phyloP scores from a whole-genome alignment of 2,113 vertebrate genomes.

The Ophiodon elongatus region DNA sequence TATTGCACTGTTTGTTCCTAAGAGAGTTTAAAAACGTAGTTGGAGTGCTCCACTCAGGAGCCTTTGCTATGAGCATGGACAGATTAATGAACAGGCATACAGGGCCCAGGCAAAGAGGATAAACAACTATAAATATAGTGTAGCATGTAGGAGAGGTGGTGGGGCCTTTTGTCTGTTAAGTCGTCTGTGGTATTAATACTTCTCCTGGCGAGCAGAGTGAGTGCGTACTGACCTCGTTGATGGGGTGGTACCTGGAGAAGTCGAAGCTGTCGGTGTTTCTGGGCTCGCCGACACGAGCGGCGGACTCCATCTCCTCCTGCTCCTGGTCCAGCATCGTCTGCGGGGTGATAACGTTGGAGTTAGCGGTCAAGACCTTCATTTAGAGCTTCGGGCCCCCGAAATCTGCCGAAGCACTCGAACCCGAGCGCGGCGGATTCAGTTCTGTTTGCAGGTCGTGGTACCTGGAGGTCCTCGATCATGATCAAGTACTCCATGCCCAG shows the following conservation, averaged over 20 bases:
- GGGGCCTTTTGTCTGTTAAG: background rate
- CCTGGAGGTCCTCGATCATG: conserved; percentile 93
- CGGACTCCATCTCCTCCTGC: conserved; percentile 80
- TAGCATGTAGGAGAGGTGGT: no score
- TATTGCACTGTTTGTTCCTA: background rate
- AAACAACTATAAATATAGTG: no score
- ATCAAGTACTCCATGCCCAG: conserved; percentile 81
- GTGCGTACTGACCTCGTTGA: conserved; percentile 83
- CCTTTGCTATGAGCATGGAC: no score
- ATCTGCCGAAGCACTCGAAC: background rate
- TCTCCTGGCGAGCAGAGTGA: no score
- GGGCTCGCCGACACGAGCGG: conserved; percentile 44
- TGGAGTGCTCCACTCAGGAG: background rate
- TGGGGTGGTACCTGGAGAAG: conserved; percentile 87
- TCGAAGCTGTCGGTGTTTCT: conserved; percentile 84
- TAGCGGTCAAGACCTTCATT: background rate
- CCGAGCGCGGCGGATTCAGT: background rate
- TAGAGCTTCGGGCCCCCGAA: background rate
- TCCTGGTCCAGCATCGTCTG: conserved; percentile 89
- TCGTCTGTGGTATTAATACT: background rate
- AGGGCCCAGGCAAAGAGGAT: no score
- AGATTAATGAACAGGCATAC: no score
- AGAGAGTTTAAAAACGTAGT: background rate
- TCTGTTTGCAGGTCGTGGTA: conserved; percentile 53
- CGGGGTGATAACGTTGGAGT: background rate